Conservation (phyloP, 2,797 vertebrate species). For the Bradypodion ventrale region DNA sequence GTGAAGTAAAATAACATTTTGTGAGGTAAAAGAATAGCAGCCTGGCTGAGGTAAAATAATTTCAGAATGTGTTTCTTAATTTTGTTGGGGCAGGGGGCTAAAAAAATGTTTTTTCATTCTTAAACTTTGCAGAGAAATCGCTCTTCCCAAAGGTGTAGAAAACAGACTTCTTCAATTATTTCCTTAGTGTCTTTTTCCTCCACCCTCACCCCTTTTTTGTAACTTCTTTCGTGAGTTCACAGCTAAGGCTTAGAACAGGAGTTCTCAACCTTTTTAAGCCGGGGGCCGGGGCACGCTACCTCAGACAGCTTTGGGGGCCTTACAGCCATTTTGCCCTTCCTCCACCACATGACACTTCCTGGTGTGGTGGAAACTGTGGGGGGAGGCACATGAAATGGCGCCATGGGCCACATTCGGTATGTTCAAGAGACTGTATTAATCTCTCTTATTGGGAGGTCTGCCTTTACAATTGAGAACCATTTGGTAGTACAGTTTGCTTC, state of each 20-base stretch:
- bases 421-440: slow-evolving; percentile 37
- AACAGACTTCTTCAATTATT: background rate
- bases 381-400: too few species aligned
- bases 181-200: background rate
- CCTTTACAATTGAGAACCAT: slow-evolving; percentile 26
- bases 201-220: too few species aligned
- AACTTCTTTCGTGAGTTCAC: background rate
- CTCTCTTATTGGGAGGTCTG: slow-evolving; percentile 29
- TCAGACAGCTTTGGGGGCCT: too few species aligned
- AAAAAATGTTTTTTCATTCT: background rate
- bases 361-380: too few species aligned
- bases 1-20: background rate
- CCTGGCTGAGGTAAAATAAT: slow-evolving; percentile 1
- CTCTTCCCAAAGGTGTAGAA: slow-evolving; percentile 12
- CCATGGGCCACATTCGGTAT: too few species aligned
- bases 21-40: background rate
- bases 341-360: too few species aligned
- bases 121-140: slow-evolving; percentile 7
- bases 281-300: too few species aligned
- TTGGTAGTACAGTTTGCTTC: slow-evolving; percentile 34
- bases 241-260: too few species aligned
- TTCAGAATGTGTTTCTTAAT: slow-evolving; percentile 7
- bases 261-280: too few species aligned
- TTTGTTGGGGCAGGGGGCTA: background rate
- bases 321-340: too few species aligned